Evolutionary conservation across 2,797 vertebrate genomes (phyloP).

Genomic region (Menidia menidia): DNA sequence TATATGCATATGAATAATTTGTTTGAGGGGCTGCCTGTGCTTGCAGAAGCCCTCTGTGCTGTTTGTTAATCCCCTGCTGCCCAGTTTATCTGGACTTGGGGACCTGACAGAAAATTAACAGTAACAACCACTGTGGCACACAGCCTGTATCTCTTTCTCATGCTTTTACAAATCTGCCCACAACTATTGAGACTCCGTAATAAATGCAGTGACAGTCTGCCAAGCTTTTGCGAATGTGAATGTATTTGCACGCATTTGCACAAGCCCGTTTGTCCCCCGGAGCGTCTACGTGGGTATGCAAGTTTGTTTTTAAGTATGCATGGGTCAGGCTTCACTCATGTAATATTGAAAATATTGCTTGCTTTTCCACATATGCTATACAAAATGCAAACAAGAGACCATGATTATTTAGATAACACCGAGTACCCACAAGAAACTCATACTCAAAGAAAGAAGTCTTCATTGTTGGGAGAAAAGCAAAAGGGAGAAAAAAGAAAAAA

Average conservation of each 20-base stretch:
- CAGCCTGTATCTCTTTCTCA: conserved; percentile 44
- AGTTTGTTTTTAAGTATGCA: conserved; percentile 51
- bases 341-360: conserved; percentile 35
- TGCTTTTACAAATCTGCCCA: conserved; percentile 55
- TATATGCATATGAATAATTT: conserved; percentile 44
- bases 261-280: conserved; percentile 52
- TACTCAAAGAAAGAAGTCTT: conserved; percentile 57
- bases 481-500: conserved; percentile 3
- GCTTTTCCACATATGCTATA: conserved; percentile 16
- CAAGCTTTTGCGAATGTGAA: conserved; percentile 52
- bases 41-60: conserved; percentile 37
- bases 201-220: conserved; percentile 55
- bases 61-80: conserved; percentile 53
- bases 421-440: conserved; percentile 45
- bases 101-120: conserved; percentile 59
- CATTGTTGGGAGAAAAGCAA: conserved; percentile 47
- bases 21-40: conserved; percentile 35
- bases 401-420: conserved; percentile 49
- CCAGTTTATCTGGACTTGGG: conserved; percentile 43
- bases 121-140: conserved; percentile 44
- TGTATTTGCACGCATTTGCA: conserved; percentile 48
- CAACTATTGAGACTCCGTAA: conserved; percentile 47
- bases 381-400: conserved; percentile 45
- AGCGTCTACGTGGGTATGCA: conserved; percentile 50
- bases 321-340: conserved; percentile 36